Conservation (phyloP, 2,797 vertebrate species). For the Alcedo atthis region DNA sequence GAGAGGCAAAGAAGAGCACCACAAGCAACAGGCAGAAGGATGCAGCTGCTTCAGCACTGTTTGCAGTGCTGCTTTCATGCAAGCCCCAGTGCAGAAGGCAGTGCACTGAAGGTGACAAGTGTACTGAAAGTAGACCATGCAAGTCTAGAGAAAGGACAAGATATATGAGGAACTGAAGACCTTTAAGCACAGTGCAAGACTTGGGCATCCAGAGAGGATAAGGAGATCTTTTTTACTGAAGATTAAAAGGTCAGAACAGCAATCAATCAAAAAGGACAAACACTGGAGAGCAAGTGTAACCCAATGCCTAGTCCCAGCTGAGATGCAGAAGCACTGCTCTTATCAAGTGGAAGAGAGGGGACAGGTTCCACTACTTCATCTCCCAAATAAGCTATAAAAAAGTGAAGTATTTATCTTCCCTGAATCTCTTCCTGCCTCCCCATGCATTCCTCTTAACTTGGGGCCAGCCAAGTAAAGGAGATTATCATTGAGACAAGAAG, state of each 20-base stretch:
- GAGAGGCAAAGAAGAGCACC: background rate
- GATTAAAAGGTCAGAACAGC: background rate
- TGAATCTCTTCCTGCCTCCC: background rate
- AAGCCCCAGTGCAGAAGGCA: background rate
- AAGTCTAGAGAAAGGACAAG: background rate
- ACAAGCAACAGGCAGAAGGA: background rate
- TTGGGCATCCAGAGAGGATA: background rate
- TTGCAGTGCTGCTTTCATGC: background rate
- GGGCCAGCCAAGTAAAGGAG: conserved; percentile 53
- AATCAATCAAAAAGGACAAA: background rate
- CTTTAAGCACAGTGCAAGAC: conserved; percentile 17
- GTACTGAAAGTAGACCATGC: background rate
- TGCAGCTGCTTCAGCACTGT: background rate
- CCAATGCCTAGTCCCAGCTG: background rate
- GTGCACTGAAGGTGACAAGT: background rate
- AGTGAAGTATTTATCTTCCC: background rate
- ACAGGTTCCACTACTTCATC: background rate
- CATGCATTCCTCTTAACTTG: background rate
- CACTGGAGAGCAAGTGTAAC: background rate
- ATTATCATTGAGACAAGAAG: conserved; percentile 6
- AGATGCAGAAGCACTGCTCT: background rate
- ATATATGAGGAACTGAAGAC: background rate
- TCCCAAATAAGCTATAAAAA: background rate
- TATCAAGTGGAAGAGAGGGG: background rate
- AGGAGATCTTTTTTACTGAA: background rate